These are phyloP conservation scores for Neopelma chrysocephalum DNA, from an alignment of 2,797 vertebrate genomes.

Conservation along the genomic window DNA sequence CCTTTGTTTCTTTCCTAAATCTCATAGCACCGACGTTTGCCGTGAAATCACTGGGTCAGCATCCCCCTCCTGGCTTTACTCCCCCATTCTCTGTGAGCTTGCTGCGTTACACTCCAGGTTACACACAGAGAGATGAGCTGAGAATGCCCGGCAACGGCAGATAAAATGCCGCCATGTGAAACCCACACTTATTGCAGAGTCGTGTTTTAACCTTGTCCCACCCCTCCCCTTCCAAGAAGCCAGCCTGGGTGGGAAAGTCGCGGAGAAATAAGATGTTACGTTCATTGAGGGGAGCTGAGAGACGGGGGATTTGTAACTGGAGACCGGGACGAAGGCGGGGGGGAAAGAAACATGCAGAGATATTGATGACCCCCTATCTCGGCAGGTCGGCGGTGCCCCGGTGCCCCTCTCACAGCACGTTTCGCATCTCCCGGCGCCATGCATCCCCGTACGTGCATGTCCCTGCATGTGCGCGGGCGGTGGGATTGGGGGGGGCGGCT, in stretches of 20 bases:
- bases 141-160: neutral
- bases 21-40: neutral
- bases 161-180: neutral
- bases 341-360: neutral
- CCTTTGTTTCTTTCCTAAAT: slow-evolving; percentile 50
- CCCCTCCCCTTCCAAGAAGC: neutral
- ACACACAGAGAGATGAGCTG: neutral
- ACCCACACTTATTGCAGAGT: neutral
- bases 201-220: neutral
- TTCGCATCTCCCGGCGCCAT: slow-evolving; percentile 41
- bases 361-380: slow-evolving; percentile 7
- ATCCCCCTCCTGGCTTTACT: neutral
- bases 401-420: neutral
- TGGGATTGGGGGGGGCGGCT: neutral
- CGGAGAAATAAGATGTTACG: slow-evolving; percentile 31
- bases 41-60: slow-evolving; percentile 30
- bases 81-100: neutral
- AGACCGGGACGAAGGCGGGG: neutral
- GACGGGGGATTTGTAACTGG: slow-evolving; percentile 28
- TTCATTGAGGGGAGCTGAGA: neutral
- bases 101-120: neutral
- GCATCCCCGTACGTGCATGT: neutral
- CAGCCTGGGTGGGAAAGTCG: slow-evolving; percentile 23
- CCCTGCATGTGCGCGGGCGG: neutral
- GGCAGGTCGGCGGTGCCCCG: neutral